Evolutionary conservation across 2,888 invertebrate genomes (phyloP).

Genomic region (Pammene aurita): DNA sequence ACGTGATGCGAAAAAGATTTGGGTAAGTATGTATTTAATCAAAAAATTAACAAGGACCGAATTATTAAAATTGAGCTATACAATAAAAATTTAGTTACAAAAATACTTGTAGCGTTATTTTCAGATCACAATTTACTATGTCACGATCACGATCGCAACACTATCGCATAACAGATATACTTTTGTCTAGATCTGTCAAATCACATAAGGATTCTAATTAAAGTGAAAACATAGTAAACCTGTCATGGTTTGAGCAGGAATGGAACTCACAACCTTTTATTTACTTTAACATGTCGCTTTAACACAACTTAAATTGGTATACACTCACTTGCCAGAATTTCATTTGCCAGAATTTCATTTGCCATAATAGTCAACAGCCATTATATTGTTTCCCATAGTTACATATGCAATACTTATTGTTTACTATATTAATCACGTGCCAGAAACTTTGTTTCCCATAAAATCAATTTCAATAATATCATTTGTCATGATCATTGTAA

Average conservation of each 20-base stretch:
- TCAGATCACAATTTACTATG: conserved; percentile 79
- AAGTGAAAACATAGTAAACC: neutral
- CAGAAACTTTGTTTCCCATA: too few relatives aligned
- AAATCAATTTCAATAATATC: too few relatives aligned
- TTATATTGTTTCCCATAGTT: too few relatives aligned
- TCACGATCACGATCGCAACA: conserved; percentile 52
- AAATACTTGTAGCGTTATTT: conserved; percentile 80
- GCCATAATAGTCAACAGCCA: too few relatives aligned
- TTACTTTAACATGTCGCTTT: too few relatives aligned
- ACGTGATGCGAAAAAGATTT: neutral
- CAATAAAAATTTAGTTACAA: conserved; percentile 79
- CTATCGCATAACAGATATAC: conserved; percentile 52
- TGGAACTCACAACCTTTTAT: neutral
- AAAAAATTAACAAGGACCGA: conserved; percentile 32
- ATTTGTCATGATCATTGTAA: too few relatives aligned
- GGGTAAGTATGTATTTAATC: neutral
- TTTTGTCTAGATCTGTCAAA: conserved; percentile 51
- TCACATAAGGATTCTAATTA: conserved; percentile 32
- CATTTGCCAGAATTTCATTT: too few relatives aligned
- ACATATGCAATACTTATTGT: too few relatives aligned
- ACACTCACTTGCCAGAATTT: too few relatives aligned
- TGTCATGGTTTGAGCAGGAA: neutral
- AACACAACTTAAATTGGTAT: too few relatives aligned
- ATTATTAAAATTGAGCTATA: conserved; percentile 72
- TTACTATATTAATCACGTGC: too few relatives aligned